phyloP scores from a whole-genome alignment of 2,113 vertebrate species.

The Riparia riparia region DNA sequence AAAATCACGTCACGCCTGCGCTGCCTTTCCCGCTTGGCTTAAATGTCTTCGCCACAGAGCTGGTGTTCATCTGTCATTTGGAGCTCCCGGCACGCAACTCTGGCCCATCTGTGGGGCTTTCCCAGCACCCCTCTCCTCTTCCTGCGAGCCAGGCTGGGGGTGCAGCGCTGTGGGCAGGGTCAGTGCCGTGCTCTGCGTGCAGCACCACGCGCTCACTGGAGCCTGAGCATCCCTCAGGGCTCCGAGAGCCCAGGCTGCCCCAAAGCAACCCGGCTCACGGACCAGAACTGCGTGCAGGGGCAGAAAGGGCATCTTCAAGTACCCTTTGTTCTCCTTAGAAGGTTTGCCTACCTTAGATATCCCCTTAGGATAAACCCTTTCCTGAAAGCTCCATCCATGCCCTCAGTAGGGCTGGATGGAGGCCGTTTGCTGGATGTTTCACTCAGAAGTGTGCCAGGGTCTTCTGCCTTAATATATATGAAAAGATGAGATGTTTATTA shows the following conservation, averaged over 20 bases:
- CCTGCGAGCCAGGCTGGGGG: not conserved
- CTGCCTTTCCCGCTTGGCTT: not conserved
- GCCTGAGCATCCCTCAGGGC: not conserved
- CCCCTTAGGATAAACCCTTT: not conserved
- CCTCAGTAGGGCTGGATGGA: not conserved
- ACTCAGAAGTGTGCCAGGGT: not conserved
- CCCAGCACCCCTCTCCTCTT: not conserved
- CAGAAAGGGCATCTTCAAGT: accelerated
- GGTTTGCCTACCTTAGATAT: not conserved
- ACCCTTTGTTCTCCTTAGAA: not conserved
- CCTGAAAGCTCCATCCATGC: not conserved
- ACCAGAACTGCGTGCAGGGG: accelerated
- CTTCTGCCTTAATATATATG: not conserved
- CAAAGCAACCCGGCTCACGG: accelerated
- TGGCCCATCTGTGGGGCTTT: not conserved
- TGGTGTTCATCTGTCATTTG: accelerated
- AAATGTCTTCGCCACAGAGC: not conserved
- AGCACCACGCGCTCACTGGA: accelerated
- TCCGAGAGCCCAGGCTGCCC: not conserved
- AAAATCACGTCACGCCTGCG: slow-evolving; percentile 33
- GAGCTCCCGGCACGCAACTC: not conserved
- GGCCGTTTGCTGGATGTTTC: accelerated
- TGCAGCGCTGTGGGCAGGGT: accelerated
- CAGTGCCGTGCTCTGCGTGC: accelerated
- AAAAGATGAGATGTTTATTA: slow-evolving; percentile 33